Evolutionary conservation across 2,888 invertebrate species (phyloP), one percentile per base, ranked within the genome.

Genomic region (Rhagonycha fulva): DNA sequence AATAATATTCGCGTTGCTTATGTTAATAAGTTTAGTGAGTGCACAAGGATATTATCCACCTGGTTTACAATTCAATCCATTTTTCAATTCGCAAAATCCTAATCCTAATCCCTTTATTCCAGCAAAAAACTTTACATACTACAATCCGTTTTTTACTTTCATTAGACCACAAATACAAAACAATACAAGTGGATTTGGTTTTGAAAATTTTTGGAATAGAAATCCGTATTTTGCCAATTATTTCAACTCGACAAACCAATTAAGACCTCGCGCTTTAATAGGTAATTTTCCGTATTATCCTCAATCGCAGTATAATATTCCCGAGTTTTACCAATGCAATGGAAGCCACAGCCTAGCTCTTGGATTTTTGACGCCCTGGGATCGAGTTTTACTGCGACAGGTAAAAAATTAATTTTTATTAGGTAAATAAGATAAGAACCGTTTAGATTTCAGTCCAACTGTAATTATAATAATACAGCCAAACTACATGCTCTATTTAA

Each of bases 381-480:
- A 87, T 76, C 81, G 82, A 75, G 76, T 86, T 28, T 77, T 87
- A n/a, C 86, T 84, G 74, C 83, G 81, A 73, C 83, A 85, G 83
- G 87, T 87, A 82, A 24, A 24, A 66, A 24, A n/a, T 63, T 14
- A 24, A n/a, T 62, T 62, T 23, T 62, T 12, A 23, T 66, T 24
- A 19, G 19, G 19, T 19, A 19, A 19, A 2, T 19, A 19, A n/a
- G n/a, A 63, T 12, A 24, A n/a, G 7, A 47, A n/a, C 47, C 47
- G 47, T 7, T 47, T 47, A 47, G 47, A n/a, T 47, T n/a, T 47
- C n/a, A 47, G 47, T 47, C n/a, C n/a, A 47, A 47, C 47, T n/a
- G 47, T 63, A 63, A 63, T 19, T 2, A 24, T 63, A 14, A 63
- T 63, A 24, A 63, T 63, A 12, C 23, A 12, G 2, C 63, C 7